Conservation (phyloP, 2,888 invertebrate genomes). For the Neoascia interrupta region DNA sequence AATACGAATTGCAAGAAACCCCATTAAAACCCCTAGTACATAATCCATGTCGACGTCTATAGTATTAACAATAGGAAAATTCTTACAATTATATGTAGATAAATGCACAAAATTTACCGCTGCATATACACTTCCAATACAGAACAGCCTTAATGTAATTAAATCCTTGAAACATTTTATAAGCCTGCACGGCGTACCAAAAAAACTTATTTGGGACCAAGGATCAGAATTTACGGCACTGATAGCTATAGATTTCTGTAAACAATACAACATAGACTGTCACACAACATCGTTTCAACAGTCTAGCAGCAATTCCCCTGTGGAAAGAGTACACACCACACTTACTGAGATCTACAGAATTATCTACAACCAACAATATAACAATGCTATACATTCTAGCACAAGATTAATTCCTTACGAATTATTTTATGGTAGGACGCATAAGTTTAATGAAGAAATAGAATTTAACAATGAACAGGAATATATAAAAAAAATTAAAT, state of each 20-base stretch:
- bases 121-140: conserved; percentile 5
- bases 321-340: conserved; percentile 34
- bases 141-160: conserved; percentile 22
- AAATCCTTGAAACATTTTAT: conserved; percentile 35
- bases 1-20: background rate
- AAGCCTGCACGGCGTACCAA: conserved; percentile 36
- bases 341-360: conserved; percentile 50
- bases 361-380: conserved; percentile 10
- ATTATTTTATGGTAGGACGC: conserved; percentile 24
- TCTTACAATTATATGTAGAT: conserved; percentile 24
- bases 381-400: conserved; percentile 30
- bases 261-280: background rate
- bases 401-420: conserved; percentile 31
- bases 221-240: conserved; percentile 30
- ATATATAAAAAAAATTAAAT: conserved; percentile 9
- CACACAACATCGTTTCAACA: conserved; percentile 42
- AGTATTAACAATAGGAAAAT: conserved; percentile 14
- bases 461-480: conserved; percentile 16
- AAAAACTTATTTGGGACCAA: conserved; percentile 29
- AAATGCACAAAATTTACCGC: conserved; percentile 15
- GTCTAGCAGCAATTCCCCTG: conserved; percentile 30
- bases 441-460: conserved; percentile 22
- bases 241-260: conserved; percentile 43
- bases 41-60: conserved; percentile 24
- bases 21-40: background rate